Percentiles rank a stretch among this genome's conserved stretches.
phyloP scores from a whole-genome alignment of 2,797 vertebrate genomes.

The Characodon lateralis region DNA sequence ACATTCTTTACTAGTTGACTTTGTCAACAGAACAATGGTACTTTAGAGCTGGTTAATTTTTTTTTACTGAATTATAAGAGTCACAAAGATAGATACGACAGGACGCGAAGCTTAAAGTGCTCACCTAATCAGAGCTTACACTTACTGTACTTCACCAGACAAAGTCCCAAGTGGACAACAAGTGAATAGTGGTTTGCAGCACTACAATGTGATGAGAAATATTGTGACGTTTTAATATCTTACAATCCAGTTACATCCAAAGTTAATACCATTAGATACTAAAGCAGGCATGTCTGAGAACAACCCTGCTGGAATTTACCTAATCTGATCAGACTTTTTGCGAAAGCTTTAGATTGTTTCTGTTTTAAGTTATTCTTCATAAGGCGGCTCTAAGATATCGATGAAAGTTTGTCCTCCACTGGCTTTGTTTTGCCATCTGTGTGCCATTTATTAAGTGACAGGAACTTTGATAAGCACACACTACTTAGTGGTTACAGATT shows the following conservation, averaged over 20 bases:
- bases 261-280: neutral
- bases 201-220: neutral
- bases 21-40: no score
- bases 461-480: neutral
- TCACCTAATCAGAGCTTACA: neutral
- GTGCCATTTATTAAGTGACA: slow-evolving; percentile 7
- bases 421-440: slow-evolving; percentile 9
- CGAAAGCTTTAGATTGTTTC: neutral
- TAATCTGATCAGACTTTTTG: neutral
- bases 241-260: neutral
- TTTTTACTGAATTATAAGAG: no score
- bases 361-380: neutral
- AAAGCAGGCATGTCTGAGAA: neutral
- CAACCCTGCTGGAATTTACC: neutral
- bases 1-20: no score
- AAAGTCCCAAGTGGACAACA: neutral
- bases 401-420: neutral
- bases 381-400: neutral
- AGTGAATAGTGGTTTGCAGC: neutral
- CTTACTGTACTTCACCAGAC: neutral
- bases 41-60: no score
- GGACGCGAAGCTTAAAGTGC: neutral
- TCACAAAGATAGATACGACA: neutral
- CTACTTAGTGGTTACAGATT: slow-evolving; percentile 11
- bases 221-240: neutral